Conservation (phyloP, 2,113 vertebrate species). For the Odontophorus gujanensis region DNA sequence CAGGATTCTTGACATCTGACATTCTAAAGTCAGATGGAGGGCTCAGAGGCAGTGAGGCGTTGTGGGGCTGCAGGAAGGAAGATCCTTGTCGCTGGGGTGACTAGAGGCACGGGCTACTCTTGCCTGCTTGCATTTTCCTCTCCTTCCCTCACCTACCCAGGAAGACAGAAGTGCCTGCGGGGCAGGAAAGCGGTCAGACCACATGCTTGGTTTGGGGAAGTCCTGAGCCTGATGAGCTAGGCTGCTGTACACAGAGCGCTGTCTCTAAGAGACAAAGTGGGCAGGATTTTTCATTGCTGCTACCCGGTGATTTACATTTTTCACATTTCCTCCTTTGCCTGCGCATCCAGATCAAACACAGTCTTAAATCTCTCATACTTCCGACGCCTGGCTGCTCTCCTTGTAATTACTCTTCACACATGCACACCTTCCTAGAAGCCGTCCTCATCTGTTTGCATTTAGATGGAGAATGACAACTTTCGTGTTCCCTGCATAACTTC, state of each 20-base stretch:
- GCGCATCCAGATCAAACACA: constrained; percentile 25
- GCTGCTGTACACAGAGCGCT: neutral
- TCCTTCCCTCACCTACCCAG: neutral
- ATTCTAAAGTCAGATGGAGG: neutral
- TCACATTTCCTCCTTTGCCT: constrained; percentile 39
- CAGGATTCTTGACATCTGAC: neutral
- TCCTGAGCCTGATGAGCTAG: neutral
- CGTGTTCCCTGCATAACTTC: neutral
- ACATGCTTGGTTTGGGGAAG: neutral
- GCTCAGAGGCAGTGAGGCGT: neutral
- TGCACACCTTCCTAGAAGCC: constrained; percentile 30
- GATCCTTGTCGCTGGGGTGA: neutral
- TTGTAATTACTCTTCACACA: constrained; percentile 44
- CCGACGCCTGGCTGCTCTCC: constrained; percentile 3
- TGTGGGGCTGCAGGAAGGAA: neutral
- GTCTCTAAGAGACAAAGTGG: neutral
- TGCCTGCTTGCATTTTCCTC: neutral
- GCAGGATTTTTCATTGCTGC: neutral
- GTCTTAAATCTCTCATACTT: constrained; percentile 37
- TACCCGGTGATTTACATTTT: constrained; percentile 40
- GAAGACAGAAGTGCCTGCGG: neutral
- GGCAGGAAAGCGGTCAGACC: neutral
- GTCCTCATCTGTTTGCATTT: constrained; percentile 21
- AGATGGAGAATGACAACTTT: constrained; percentile 25
- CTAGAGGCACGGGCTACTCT: neutral